A percentile compares a stretch with the other conserved stretches of the same genome.
Conservation (phyloP, 1,140 invertebrate genomes). For the Drosophila rhopaloa region DNA sequence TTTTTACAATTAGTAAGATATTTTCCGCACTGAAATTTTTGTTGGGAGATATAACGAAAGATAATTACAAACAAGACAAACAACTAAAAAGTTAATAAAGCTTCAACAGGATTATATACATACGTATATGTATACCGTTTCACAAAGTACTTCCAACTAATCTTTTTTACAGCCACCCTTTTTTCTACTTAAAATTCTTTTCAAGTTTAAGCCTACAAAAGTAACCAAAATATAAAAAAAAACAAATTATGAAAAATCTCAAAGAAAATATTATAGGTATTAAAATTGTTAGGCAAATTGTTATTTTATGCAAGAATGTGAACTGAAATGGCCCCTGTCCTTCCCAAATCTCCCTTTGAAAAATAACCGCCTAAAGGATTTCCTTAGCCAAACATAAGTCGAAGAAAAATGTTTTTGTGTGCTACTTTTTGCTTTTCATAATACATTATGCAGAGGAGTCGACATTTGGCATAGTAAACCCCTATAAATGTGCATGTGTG, state of each 20-base stretch:
- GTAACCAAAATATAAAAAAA: conserved; percentile 19
- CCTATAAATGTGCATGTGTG: conserved; percentile 41
- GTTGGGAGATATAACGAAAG: no score
- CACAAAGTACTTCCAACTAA: no score
- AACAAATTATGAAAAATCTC: conserved; percentile 44
- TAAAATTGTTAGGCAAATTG: conserved; percentile 81
- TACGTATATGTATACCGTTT: no score
- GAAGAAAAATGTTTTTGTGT: conserved; percentile 57
- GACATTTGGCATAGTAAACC: conserved; percentile 59
- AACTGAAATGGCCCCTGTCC: conserved; percentile 37
- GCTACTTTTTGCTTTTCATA: conserved; percentile 43
- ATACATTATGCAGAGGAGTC: conserved; percentile 56
- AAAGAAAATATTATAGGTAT: conserved; percentile 77
- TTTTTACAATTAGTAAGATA: no score
- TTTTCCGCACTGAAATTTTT: no score
- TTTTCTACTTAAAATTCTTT: conserved; percentile 62
- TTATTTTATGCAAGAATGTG: conserved; percentile 81
- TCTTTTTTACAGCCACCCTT: no score
- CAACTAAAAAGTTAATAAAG: no score
- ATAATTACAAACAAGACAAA: no score
- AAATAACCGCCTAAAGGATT: conserved; percentile 77
- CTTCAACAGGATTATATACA: no score
- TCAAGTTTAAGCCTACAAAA: conserved; percentile 65
- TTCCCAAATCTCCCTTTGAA: conserved; percentile 66
- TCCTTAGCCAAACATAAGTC: conserved; percentile 38